These are phyloP conservation scores for Sinotaia quadrata DNA, from an alignment of 2,888 invertebrate species.

Conservation along the genomic window DNA sequence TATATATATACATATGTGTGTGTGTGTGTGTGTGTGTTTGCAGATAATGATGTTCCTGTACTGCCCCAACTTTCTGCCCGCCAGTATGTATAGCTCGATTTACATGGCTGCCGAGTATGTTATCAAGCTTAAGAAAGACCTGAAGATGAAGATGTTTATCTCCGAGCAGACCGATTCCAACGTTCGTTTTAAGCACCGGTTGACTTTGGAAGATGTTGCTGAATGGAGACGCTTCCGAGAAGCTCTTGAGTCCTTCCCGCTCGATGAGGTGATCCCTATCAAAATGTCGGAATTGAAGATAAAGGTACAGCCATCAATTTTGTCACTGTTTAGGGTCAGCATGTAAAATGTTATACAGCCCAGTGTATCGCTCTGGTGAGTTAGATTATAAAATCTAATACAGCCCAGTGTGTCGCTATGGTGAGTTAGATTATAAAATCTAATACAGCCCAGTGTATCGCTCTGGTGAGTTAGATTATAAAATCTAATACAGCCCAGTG, in stretches of 20 bases:
- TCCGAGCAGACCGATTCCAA: slow-evolving; percentile 52
- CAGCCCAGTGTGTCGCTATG: too few relatives aligned
- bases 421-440: too few relatives aligned
- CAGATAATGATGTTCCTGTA: slow-evolving; percentile 57
- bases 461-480: too few relatives aligned
- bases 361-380: too few relatives aligned
- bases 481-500: too few relatives aligned
- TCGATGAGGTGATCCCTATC: slow-evolving; percentile 54
- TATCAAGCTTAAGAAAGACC: slow-evolving; percentile 56
- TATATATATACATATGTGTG: too few relatives aligned
- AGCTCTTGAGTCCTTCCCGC: slow-evolving; percentile 46
- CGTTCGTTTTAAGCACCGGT: slow-evolving; percentile 51
- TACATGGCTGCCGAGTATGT: slow-evolving; percentile 66
- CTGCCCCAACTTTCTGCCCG: slow-evolving; percentile 63
- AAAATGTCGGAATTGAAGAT: slow-evolving; percentile 56
- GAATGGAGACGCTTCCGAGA: slow-evolving; percentile 55
- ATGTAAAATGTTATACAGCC: too few relatives aligned
- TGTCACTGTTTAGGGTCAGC: too few relatives aligned
- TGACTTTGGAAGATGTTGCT: slow-evolving; percentile 54
- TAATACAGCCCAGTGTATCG: too few relatives aligned
- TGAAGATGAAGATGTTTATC: slow-evolving; percentile 59
- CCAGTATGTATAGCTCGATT: slow-evolving; percentile 60
- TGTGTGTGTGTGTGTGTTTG: too few relatives aligned
- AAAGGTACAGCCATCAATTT: too few relatives aligned
- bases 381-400: too few relatives aligned